Evolutionary conservation across 2,113 vertebrate species (phyloP).

Genomic region (Perognathus longimembris): DNA sequence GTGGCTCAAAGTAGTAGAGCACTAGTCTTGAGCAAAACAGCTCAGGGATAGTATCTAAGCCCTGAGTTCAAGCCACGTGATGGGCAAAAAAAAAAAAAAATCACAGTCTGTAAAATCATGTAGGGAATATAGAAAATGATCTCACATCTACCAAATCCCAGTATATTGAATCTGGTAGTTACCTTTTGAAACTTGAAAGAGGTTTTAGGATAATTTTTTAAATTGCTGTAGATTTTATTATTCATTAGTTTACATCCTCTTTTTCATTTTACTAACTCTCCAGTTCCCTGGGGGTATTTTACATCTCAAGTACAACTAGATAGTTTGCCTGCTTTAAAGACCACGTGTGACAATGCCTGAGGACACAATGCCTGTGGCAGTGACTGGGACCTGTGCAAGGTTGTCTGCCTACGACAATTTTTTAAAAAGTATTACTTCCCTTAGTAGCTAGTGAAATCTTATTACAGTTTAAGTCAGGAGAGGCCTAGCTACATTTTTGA

Average conservation of each 20-base stretch:
- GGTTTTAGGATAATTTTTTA: neutral
- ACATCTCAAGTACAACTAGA: too few relatives aligned
- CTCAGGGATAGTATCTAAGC: too few relatives aligned
- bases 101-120: slow-evolving; percentile 4
- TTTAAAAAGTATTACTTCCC: neutral
- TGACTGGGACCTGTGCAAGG: too few relatives aligned
- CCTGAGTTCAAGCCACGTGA: too few relatives aligned
- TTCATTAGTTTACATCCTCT: neutral
- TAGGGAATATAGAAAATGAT: slow-evolving; percentile 12
- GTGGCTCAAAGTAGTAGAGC: too few relatives aligned
- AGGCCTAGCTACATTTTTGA: slow-evolving; percentile 35
- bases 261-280: too few relatives aligned
- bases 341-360: too few relatives aligned
- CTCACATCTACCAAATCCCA: neutral
- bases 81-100: neutral
- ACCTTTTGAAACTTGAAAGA: slow-evolving; percentile 47
- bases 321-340: too few relatives aligned
- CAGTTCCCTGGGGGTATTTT: too few relatives aligned
- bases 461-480: slow-evolving; percentile 41
- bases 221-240: neutral
- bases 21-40: too few relatives aligned
- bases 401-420: neutral
- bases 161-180: slow-evolving; percentile 20
- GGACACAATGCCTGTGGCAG: too few relatives aligned
- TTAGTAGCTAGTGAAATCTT: slow-evolving; percentile 39